A percentile compares a stretch with the other conserved stretches of the same genome.
Conservation (phyloP, 92 coral and sea anemone genomes). For the Umimayanthus kanabou region DNA sequence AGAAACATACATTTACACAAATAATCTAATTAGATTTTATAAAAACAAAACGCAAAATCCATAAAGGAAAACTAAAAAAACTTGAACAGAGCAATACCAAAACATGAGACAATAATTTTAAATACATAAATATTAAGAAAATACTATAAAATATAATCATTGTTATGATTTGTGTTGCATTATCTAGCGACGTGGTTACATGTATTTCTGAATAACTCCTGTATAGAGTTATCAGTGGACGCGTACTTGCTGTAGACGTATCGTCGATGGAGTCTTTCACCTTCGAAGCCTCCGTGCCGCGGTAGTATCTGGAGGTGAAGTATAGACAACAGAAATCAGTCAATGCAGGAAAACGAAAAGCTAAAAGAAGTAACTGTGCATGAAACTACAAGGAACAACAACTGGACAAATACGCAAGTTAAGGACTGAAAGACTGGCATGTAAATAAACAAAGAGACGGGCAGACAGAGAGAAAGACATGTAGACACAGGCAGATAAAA, state of each 20-base stretch:
- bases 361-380: not conserved
- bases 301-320: constrained; percentile 57
- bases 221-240: no score
- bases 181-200: not conserved
- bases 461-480: not conserved
- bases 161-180: not conserved
- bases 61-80: no score
- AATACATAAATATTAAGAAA: no score
- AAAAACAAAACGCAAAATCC: no score
- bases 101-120: no score
- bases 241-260: constrained; percentile 87
- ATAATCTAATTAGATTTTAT: no score
- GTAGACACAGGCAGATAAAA: not conserved
- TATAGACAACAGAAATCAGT: not conserved
- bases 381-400: no score
- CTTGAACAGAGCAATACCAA: no score
- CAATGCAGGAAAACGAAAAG: not conserved
- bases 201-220: no score
- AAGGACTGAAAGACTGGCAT: not conserved
- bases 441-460: not conserved
- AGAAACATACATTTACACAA: no score
- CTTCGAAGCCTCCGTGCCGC: constrained; percentile 86
- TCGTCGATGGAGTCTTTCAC: constrained; percentile 74
- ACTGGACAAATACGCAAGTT: no score
- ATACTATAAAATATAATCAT: no score